Evolutionary conservation across 2,113 vertebrate species (phyloP).

Genomic region (Pandion haliaetus): DNA sequence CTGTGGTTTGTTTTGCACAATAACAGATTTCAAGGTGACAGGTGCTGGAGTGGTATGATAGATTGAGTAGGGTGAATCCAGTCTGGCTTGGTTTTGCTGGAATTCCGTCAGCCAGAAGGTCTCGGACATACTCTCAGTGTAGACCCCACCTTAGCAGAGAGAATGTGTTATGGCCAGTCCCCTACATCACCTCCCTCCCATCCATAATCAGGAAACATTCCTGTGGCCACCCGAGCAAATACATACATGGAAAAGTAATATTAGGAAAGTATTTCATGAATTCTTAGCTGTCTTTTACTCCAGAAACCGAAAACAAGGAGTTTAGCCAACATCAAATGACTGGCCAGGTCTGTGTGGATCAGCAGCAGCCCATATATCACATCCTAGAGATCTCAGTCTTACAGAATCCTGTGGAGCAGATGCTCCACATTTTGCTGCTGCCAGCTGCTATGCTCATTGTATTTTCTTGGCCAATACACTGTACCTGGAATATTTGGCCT

Average conservation of each 20-base stretch:
- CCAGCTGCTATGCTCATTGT: background rate
- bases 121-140: background rate
- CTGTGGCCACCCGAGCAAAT: conserved; percentile 37
- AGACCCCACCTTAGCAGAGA: conserved; percentile 22
- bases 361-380: conserved; percentile 1
- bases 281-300: conserved; percentile 35
- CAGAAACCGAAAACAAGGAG: conserved; percentile 34
- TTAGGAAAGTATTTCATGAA: conserved; percentile 34
- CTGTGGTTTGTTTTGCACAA: conserved; percentile 62
- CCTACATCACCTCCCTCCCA: background rate
- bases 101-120: conserved; percentile 4
- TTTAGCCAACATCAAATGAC: conserved; percentile 12
- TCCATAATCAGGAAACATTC: conserved; percentile 51
- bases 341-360: background rate
- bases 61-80: conserved; percentile 29
- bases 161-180: background rate
- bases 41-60: conserved; percentile 19
- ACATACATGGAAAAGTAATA: conserved; percentile 18
- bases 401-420: background rate
- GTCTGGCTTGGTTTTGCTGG: background rate
- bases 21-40: conserved; percentile 56
- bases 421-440: background rate
- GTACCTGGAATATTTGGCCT: background rate
- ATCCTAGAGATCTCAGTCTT: background rate
- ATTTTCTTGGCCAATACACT: background rate